Evolutionary conservation across 2,888 invertebrate species (phyloP).

Genomic region (Cantharis rufa): DNA sequence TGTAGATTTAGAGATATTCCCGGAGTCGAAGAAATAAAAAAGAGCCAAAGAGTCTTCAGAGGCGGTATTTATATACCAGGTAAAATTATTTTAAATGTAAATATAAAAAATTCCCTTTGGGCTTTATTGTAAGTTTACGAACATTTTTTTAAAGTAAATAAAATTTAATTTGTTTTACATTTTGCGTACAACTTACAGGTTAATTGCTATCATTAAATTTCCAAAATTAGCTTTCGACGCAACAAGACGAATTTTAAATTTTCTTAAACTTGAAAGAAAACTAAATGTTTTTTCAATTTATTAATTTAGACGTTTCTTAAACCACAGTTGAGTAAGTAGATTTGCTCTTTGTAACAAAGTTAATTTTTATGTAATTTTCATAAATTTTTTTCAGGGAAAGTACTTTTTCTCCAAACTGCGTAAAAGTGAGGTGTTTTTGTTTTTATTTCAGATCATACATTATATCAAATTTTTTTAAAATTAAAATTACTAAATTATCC

Average conservation of each 20-base stretch:
- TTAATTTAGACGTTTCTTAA: no score
- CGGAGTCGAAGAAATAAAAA: not conserved
- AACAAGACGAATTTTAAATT: not conserved
- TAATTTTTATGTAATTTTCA: no score
- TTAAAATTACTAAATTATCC: no score
- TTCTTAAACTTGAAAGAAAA: no score
- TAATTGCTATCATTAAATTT: not conserved
- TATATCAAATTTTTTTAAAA: no score
- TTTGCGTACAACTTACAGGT: not conserved
- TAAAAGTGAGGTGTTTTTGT: no score
- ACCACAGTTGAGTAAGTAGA: no score
- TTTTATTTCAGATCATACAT: no score
- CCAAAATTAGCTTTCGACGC: not conserved
- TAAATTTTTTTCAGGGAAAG: no score
- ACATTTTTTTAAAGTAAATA: not conserved
- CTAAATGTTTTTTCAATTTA: no score
- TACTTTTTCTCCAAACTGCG: no score
- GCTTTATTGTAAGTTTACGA: not conserved
- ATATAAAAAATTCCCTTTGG: not conserved
- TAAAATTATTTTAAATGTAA: not conserved
- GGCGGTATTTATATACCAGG: not conserved
- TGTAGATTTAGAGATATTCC: not conserved
- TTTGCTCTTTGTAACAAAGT: no score
- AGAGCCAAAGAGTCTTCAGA: not conserved
- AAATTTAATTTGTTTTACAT: not conserved